phyloP scores from a whole-genome alignment of 2,113 vertebrate genomes.

The Silurus meridionalis region DNA sequence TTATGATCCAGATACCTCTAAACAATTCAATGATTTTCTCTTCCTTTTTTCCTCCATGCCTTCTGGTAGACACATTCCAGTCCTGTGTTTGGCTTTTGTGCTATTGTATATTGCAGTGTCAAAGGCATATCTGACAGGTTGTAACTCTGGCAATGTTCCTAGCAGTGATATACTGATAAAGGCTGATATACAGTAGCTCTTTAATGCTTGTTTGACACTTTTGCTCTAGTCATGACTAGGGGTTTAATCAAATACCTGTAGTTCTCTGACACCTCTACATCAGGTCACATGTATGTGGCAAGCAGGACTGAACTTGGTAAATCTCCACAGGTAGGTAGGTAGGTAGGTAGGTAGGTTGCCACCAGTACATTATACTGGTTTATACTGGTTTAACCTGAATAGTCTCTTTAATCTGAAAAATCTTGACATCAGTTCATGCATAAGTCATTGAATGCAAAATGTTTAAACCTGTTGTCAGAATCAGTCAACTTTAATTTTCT shows the following conservation, averaged over 20 bases:
- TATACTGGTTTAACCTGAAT: no score
- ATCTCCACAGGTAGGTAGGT: no score
- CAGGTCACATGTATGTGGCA: no score
- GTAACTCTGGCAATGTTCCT: background rate
- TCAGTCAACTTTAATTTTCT: no score
- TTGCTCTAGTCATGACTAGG: background rate
- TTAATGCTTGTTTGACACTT: background rate
- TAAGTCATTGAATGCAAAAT: no score
- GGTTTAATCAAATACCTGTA: background rate
- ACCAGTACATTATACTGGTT: no score
- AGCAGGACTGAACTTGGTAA: no score
- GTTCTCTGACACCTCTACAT: background rate
- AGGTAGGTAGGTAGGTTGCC: no score
- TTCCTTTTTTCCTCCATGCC: background rate
- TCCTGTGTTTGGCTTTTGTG: background rate
- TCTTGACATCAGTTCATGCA: no score
- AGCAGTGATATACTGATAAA: background rate
- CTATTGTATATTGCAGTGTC: background rate
- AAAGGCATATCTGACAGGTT: background rate
- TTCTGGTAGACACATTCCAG: background rate
- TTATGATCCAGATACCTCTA: background rate
- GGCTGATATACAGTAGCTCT: background rate
- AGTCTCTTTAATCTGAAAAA: no score
- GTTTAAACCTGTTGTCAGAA: no score
- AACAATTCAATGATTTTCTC: background rate